Conservation (phyloP, 2,113 vertebrate genomes). For the Cephalopterus ornatus region DNA sequence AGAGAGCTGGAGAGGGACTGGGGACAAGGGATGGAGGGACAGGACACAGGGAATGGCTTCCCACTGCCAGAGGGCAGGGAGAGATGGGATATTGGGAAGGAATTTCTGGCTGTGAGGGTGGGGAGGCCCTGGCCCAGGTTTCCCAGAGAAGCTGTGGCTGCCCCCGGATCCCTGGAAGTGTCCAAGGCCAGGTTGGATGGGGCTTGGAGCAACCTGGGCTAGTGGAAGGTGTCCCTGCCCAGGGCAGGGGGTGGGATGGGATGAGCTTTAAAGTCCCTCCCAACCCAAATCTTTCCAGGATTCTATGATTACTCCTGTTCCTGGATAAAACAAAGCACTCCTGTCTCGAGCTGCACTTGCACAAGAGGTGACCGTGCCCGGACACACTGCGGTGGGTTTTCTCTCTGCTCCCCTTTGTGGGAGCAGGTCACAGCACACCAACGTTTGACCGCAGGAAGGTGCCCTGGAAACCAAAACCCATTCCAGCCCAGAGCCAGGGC, state of each 20-base stretch:
- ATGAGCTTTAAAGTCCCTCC: neutral
- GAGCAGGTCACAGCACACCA: rapidly evolving
- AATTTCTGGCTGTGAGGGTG: neutral
- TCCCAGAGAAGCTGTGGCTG: neutral
- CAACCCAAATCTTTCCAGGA: neutral
- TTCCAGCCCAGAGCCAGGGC: rapidly evolving
- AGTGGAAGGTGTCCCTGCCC: neutral
- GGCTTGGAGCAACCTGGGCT: neutral
- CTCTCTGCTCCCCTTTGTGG: neutral
- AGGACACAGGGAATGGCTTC: neutral
- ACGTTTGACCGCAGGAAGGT: rapidly evolving
- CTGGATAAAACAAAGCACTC: neutral
- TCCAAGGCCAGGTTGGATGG: neutral
- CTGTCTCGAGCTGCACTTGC: neutral
- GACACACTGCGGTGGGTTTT: neutral
- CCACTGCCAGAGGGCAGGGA: neutral
- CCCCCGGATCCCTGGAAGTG: neutral
- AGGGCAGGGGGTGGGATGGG: rapidly evolving
- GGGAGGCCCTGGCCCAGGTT: neutral
- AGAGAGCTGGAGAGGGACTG: neutral
- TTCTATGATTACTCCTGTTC: neutral
- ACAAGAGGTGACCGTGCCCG: neutral
- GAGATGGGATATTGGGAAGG: neutral
- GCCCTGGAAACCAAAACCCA: neutral
- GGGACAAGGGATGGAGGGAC: neutral